Evolutionary conservation across 2,113 vertebrate genomes (phyloP), one percentile per base, ranked within the genome.

Genomic region (Neogale vison): DNA sequence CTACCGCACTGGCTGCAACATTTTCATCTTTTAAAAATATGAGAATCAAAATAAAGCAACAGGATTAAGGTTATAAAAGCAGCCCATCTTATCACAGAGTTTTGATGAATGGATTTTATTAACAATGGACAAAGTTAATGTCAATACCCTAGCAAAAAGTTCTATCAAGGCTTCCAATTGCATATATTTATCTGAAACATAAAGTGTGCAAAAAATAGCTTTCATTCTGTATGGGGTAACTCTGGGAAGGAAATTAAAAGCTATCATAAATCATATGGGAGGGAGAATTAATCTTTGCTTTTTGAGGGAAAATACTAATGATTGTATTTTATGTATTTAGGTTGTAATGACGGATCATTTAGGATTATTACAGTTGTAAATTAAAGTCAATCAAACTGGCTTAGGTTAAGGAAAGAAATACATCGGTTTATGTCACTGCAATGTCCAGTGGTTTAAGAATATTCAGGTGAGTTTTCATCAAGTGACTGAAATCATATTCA

Each of bases 21-120:
- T 57, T 91, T 96, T 61, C 7, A 81, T 52, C 23, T 81, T 94
- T 94, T 76, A 47, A 84, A 61, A 65, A 85, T n/a, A 42, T 61
- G 7, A 12, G 45, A 85, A 67, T 88, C 61, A 59, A 90, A 90
- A 93, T 71, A 74, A 85, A 88, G 81, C 42, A 92, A 59, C 26
- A 92, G 71, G 8, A 52, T 85, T 94, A 85, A 81, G 4, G 18
- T 86, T 82, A 69, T 52, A 21, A 3, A 59, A 85, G 15, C 29
- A 96, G 6, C 26, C 36, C 59, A 55, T 97, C 86, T 92, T 90
- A 90, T 86, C 24, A 79, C 1, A 71, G 47, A 92, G 29, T 81
- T 85, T 84, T 89, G 80, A 76, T 92, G 59, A 89, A 88, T 89
- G 57, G 21, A 31, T 63, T 96, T 86, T 55, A 55, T 95, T 83